Base-by-base conservation (phyloP, 1,140 invertebrate species). In the Lineus longissimus region DNA sequence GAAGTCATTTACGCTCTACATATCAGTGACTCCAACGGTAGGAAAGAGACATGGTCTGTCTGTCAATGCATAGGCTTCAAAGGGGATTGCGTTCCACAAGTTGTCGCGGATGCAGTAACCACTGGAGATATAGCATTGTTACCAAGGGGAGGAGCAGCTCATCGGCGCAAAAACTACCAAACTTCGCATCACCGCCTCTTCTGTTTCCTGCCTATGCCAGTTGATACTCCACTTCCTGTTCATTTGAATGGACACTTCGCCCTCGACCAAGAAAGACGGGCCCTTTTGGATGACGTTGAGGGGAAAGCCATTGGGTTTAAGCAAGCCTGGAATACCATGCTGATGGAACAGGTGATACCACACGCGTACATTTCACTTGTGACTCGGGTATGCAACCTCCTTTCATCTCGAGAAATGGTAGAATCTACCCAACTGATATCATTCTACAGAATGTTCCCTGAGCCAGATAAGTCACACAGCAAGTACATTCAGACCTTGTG, bases 171-270 rank as follows among this genome's bases (percentile, higher is more conserved):
- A 31, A 36, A 36, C 23, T 25, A 29, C 19, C 41, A 7, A 33
- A 57, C 51, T 15, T 0, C 17, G 17, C 19, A 11, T 13, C 17
- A 45, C 41, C 61, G 66, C 51, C 67, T 68, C 2, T 79, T 73
- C 65, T 79, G 78, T 61, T 76, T 75, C 61, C 65, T 80, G 15
- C 78, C 78, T n/a, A 64, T 80, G 15, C 78, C 78, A n/a, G 62
- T 79, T 1, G 47, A 66, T 25, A 76, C 75, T 17, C 68, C 68
- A 13, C 55, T 80, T 9, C 76, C 76, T 22, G 64, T 76, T 23
- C 70, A 79, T 55, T 67, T 79, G 15, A 77, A 80, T 71, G 78
- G 75, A 0, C 71, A 77, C 59, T 80, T 80, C 71, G 74, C 73
- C 27, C 56, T n/a, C n/a, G n/a, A n/a, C n/a, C n/a, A n/a, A n/a